Percentiles rank a stretch among this genome's conserved stretches.
These are phyloP conservation scores for Paratrypauchen microcephalus DNA, from an alignment of 2,797 vertebrate genomes.

Conservation along the genomic window DNA sequence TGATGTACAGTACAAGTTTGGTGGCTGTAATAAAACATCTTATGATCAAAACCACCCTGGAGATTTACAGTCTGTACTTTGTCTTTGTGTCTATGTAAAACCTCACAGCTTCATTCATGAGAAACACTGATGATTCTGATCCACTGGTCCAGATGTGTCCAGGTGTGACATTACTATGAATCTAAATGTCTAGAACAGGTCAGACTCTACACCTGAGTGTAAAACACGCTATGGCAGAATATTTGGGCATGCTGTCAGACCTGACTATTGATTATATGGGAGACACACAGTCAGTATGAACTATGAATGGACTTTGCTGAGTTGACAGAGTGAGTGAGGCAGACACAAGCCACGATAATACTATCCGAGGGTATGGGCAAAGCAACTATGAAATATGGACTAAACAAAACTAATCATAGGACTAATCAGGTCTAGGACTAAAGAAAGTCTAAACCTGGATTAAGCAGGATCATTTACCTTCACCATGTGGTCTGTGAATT, in stretches of 20 bases:
- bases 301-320: not conserved
- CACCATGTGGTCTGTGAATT: not conserved
- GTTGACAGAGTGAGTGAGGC: not conserved
- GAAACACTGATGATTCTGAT: conserved; percentile 50
- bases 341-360: not conserved
- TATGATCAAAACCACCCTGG: conserved; percentile 18
- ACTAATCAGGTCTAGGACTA: not conserved
- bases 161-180: conserved; percentile 23
- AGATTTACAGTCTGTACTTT: conserved; percentile 17
- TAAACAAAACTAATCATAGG: not conserved
- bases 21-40: not conserved
- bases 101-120: conserved; percentile 51
- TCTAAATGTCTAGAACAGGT: conserved; percentile 15
- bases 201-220: conserved; percentile 36
- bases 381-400: not conserved
- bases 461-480: not conserved
- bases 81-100: conserved; percentile 34
- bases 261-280: conserved; percentile 27
- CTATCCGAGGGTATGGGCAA: not conserved
- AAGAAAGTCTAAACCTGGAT: not conserved
- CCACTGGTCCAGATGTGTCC: conserved; percentile 22
- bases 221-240: conserved; percentile 38
- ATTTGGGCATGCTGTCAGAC: conserved; percentile 35
- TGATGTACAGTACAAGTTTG: not conserved
- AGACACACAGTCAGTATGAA: not conserved